Percentiles rank a stretch among this genome's conserved stretches.
Conservation (phyloP, 2,113 vertebrate species). For the Donacobius atricapilla region DNA sequence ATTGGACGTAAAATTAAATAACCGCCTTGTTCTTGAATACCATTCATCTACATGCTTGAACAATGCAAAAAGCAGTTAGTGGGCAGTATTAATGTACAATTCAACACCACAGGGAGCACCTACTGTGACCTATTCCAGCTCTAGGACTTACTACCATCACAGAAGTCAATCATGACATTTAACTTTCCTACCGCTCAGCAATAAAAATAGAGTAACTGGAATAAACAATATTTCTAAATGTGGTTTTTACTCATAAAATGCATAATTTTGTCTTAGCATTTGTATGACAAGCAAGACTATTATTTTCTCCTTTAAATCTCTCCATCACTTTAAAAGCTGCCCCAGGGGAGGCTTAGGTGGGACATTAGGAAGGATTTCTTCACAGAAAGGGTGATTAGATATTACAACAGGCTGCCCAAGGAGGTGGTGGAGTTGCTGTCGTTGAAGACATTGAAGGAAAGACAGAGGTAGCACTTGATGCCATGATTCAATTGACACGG, state of each 20-base stretch:
- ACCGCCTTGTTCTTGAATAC: neutral
- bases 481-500: no score
- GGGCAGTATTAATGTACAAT: neutral
- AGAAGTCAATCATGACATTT: neutral
- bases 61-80: neutral
- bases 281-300: neutral
- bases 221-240: neutral
- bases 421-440: accelerated
- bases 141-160: neutral
- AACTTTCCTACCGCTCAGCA: neutral
- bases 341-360: neutral
- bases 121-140: neutral
- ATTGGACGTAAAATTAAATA: neutral
- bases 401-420: neutral
- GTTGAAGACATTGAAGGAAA: accelerated
- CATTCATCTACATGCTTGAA: accelerated
- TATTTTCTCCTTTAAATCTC: neutral
- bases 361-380: neutral
- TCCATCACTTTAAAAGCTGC: neutral
- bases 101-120: neutral
- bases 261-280: neutral
- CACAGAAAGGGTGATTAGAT: neutral
- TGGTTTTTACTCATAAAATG: neutral
- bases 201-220: neutral
- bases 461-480: neutral